A percentile compares a stretch with the other conserved stretches of the same genome.
Evolutionary conservation across 1,140 invertebrate species (phyloP).

Genomic region (Augochlora pura): DNA sequence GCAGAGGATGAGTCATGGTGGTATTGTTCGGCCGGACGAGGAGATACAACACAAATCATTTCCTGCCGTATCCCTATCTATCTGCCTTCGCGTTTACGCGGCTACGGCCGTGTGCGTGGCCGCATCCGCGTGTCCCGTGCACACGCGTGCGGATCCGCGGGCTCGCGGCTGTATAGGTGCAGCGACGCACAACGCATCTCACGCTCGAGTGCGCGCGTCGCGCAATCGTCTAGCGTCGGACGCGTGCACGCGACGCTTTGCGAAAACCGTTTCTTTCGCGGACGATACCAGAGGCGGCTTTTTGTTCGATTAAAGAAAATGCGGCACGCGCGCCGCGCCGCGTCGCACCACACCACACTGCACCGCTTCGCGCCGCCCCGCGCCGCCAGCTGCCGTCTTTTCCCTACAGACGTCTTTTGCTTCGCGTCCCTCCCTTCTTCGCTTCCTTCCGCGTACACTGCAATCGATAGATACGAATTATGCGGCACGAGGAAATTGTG

Average conservation of each 20-base stretch:
- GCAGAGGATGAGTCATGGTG: conserved; percentile 65
- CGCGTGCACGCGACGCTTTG: conserved; percentile 65
- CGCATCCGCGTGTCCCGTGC: not conserved
- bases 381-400: too few relatives aligned
- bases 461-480: too few relatives aligned
- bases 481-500: too few relatives aligned
- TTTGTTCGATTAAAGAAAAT: not conserved
- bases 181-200: conserved; percentile 65
- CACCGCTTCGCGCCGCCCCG: too few relatives aligned
- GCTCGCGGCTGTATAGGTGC: conserved; percentile 38
- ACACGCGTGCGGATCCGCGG: not conserved
- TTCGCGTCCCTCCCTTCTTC: too few relatives aligned
- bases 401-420: too few relatives aligned
- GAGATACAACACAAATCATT: conserved; percentile 70
- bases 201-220: conserved; percentile 66
- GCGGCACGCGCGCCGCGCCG: not conserved
- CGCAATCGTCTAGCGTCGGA: conserved; percentile 45
- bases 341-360: too few relatives aligned
- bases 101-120: conserved; percentile 12
- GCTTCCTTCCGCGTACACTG: too few relatives aligned
- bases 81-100: conserved; percentile 63
- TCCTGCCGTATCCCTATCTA: conserved; percentile 67
- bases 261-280: conserved; percentile 39
- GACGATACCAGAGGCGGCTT: conserved; percentile 8
- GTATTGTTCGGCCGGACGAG: conserved; percentile 68